A percentile compares a stretch with the other conserved stretches of the same genome.
phyloP scores from a whole-genome alignment of 2,888 invertebrate genomes.

The Napeogenes inachia region DNA sequence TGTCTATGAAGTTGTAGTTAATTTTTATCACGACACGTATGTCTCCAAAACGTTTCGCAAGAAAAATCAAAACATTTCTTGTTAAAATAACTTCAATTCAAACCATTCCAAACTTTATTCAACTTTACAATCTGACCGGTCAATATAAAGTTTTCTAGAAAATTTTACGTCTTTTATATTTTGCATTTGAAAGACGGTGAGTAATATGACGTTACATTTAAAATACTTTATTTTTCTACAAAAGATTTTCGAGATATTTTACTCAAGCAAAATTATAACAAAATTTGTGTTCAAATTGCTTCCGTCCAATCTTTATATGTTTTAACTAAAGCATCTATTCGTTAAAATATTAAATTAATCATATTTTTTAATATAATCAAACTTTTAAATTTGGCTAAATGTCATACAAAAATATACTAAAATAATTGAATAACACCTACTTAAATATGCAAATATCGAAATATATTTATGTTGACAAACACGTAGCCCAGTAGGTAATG shows the following conservation, averaged over 20 bases:
- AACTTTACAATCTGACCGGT: conserved; percentile 23
- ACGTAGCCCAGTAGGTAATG: conserved; percentile 9
- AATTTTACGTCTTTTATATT: conserved; percentile 31
- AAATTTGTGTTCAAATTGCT: conserved; percentile 25
- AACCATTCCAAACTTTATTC: conserved; percentile 18
- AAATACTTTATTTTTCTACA: conserved; percentile 22
- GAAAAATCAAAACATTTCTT: not conserved
- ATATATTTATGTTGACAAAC: too few species aligned
- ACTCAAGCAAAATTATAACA: conserved; percentile 23
- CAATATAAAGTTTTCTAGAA: conserved; percentile 29
- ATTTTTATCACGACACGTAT: not conserved
- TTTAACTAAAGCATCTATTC: too few species aligned
- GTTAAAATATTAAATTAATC: too few species aligned
- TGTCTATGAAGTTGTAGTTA: not conserved
- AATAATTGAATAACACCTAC: too few species aligned
- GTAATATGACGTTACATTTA: conserved; percentile 28
- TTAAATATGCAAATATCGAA: too few species aligned
- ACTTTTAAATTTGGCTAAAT: too few species aligned
- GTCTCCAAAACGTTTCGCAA: not conserved
- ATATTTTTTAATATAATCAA: too few species aligned
- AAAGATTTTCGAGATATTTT: conserved; percentile 22
- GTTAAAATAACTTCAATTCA: conserved; percentile 7
- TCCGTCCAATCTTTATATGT: conserved; percentile 6
- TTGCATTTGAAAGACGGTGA: conserved; percentile 29
- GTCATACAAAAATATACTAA: too few species aligned